These are phyloP conservation scores for Melanotus villosus DNA, from an alignment of 2,888 invertebrate species.

Conservation along the genomic window DNA sequence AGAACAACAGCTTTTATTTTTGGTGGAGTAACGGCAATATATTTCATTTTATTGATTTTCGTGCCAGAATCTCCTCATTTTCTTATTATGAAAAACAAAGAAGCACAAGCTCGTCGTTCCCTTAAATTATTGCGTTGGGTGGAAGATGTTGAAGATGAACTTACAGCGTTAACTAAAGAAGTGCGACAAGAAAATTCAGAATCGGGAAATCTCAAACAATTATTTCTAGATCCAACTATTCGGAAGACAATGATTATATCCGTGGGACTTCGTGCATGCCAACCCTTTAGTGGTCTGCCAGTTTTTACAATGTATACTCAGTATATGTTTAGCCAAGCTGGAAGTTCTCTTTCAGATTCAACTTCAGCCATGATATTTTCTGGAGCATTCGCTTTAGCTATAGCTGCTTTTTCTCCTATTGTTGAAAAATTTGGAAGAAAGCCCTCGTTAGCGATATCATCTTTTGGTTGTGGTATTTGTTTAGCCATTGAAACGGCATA, in stretches of 20 bases:
- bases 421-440: conserved; percentile 56
- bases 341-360: conserved; percentile 55
- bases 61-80: conserved; percentile 72
- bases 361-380: conserved; percentile 59
- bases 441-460: conserved; percentile 53
- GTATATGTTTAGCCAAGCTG: conserved; percentile 59
- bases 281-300: conserved; percentile 56
- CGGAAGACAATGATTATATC: conserved; percentile 57
- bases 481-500: conserved; percentile 45
- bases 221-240: conserved; percentile 56
- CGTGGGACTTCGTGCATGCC: conserved; percentile 56
- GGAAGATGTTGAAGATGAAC: conserved; percentile 55
- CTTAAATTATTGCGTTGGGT: conserved; percentile 54
- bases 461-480: conserved; percentile 49
- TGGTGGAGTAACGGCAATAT: neutral
- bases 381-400: conserved; percentile 48
- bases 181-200: conserved; percentile 60
- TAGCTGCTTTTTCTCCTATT: conserved; percentile 48
- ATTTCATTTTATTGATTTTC: conserved; percentile 59
- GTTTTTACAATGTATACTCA: conserved; percentile 57
- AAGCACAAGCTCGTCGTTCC: conserved; percentile 55
- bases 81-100: conserved; percentile 45
- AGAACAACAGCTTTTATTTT: conserved; percentile 22
- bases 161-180: conserved; percentile 53
- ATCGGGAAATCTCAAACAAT: conserved; percentile 57